These are phyloP conservation scores for Ptychobarbus kaznakovi DNA, from an alignment of 2,797 vertebrate genomes.

Conservation along the genomic window DNA sequence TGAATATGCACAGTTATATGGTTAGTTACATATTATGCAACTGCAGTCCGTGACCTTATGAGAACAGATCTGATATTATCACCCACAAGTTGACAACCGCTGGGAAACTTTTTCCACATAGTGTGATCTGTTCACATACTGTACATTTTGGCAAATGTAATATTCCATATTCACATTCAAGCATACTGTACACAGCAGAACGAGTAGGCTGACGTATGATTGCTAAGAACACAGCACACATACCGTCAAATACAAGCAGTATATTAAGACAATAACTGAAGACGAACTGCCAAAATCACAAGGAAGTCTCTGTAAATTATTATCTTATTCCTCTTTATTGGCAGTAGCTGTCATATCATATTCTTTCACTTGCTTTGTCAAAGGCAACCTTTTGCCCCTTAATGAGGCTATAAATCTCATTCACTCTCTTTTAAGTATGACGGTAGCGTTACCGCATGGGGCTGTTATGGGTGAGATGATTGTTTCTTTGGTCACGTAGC, in stretches of 20 bases:
- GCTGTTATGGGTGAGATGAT: slow-evolving; percentile 34
- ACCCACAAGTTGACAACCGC: neutral
- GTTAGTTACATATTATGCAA: neutral
- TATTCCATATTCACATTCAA: neutral
- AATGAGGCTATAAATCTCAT: slow-evolving; percentile 43
- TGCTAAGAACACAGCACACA: neutral
- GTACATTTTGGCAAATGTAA: slow-evolving; percentile 1
- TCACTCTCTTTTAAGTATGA: slow-evolving; percentile 28
- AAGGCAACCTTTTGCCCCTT: slow-evolving; percentile 45
- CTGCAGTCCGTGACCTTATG: neutral
- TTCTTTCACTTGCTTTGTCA: slow-evolving; percentile 21
- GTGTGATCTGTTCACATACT: neutral
- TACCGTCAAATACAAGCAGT: neutral
- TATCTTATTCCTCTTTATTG: slow-evolving; percentile 12
- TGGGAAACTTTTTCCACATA: neutral
- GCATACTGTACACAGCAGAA: neutral
- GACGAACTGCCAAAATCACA: neutral
- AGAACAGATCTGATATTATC: neutral
- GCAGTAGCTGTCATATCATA: slow-evolving; percentile 32
- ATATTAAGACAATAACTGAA: slow-evolving; percentile 13
- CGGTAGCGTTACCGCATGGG: neutral
- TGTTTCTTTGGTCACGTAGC: slow-evolving; percentile 42
- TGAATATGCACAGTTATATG: neutral
- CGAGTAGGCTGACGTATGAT: neutral
- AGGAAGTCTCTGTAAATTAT: slow-evolving; percentile 13